Percentiles rank a stretch among this genome's conserved stretches.
Conservation (phyloP, 1,140 invertebrate species). For the Steinernema khuongi region DNA sequence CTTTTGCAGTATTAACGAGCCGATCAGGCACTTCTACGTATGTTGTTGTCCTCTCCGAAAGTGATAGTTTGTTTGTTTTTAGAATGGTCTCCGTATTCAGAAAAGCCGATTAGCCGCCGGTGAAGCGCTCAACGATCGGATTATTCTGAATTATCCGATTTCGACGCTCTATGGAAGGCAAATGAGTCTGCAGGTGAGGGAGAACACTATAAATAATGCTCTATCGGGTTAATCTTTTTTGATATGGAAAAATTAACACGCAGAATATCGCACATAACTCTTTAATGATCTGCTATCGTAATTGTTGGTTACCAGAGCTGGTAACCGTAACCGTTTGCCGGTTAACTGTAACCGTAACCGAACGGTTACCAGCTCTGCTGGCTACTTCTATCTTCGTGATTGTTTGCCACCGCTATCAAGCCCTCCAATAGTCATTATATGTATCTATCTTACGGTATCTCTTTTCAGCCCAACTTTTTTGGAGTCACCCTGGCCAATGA, state of each 20-base stretch:
- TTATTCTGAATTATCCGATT: conserved; percentile 34
- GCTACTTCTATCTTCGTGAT: too few species aligned
- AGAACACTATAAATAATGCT: too few species aligned
- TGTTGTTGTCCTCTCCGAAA: conserved; percentile 5
- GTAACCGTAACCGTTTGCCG: too few species aligned
- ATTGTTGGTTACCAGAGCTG: too few species aligned
- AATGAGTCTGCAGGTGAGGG: conserved; percentile 32
- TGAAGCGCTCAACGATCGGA: conserved; percentile 29
- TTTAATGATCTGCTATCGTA: too few species aligned
- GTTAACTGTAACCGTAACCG: too few species aligned
- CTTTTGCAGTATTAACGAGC: conserved; percentile 56
- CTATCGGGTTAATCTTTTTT: background rate
- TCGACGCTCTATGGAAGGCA: conserved; percentile 32
- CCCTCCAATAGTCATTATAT: too few species aligned
- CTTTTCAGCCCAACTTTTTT: conserved; percentile 29
- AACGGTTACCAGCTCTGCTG: too few species aligned
- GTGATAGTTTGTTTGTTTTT: background rate
- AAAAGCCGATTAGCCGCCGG: conserved; percentile 19
- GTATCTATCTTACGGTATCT: too few species aligned
- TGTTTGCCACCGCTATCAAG: too few species aligned
- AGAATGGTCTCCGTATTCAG: conserved; percentile 29
- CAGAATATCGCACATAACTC: too few species aligned
- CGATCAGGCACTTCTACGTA: conserved; percentile 41
- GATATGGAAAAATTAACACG: too few species aligned
- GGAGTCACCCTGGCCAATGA: conserved; percentile 23